phyloP scores from a whole-genome alignment of 2,113 vertebrate species.

The Oreochromis spilurus region DNA sequence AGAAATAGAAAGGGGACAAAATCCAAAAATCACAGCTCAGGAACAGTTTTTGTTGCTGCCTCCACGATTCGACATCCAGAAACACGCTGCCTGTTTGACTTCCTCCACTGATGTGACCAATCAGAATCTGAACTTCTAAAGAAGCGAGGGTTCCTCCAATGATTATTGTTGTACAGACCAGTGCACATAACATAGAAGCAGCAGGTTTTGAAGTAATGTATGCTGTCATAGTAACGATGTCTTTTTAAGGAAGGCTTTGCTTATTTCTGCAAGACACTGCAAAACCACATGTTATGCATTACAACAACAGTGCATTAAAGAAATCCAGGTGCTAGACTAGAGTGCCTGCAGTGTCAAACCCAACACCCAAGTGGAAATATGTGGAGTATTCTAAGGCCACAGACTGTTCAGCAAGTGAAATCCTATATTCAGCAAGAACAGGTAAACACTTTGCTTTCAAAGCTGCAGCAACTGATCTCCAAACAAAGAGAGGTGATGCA shows the following conservation, averaged over 20 bases:
- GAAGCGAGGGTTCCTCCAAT: neutral
- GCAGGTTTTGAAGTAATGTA: neutral
- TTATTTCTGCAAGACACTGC: neutral
- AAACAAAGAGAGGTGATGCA: neutral
- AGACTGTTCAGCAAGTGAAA: neutral
- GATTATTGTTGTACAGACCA: neutral
- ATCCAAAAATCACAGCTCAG: neutral
- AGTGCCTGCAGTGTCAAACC: neutral
- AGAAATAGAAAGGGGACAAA: neutral
- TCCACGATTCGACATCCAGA: neutral
- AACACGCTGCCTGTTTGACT: neutral
- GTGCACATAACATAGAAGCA: neutral
- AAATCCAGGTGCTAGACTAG: neutral
- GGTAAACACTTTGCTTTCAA: neutral
- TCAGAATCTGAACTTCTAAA: neutral
- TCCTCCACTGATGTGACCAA: neutral
- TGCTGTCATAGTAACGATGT: neutral
- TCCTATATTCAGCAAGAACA: neutral
- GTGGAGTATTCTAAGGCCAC: neutral
- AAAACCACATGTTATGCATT: neutral
- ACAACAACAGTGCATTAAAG: neutral
- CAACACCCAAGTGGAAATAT: neutral
- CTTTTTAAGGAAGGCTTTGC: neutral
- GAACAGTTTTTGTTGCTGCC: neutral
- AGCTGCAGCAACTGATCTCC: neutral